Evolutionary conservation across 2,888 invertebrate genomes (phyloP).

Genomic region (Eurytoma californica): DNA sequence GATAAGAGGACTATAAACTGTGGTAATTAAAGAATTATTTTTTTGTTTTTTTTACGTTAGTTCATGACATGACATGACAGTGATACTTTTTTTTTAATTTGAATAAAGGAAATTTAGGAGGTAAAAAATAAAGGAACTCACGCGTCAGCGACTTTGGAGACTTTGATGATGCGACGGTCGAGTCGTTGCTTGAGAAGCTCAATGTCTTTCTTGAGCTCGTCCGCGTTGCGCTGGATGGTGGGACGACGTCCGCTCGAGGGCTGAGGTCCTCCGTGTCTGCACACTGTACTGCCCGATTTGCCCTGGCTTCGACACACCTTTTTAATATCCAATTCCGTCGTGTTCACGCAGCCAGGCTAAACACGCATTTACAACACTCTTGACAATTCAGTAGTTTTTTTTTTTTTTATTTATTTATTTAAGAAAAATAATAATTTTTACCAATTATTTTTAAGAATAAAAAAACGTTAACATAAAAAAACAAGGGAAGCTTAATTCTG

Average conservation of each 20-base stretch:
- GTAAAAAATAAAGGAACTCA: slow-evolving; percentile 76
- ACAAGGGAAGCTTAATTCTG: slow-evolving; percentile 64
- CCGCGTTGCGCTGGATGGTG: slow-evolving; percentile 77
- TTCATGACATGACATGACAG: no score
- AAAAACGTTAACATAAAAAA: neutral
- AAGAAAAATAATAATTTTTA: no score
- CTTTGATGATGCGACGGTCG: slow-evolving; percentile 91
- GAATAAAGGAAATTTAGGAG: neutral
- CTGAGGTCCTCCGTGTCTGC: slow-evolving; percentile 75
- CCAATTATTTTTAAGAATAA: no score
- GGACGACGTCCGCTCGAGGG: slow-evolving; percentile 78
- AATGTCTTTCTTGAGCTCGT: slow-evolving; percentile 83
- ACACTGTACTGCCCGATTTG: neutral
- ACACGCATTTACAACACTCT: neutral
- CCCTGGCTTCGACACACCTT: slow-evolving; percentile 84
- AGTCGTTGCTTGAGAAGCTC: slow-evolving; percentile 85
- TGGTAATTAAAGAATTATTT: no score
- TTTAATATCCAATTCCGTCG: slow-evolving; percentile 98
- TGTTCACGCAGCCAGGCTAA: slow-evolving; percentile 99
- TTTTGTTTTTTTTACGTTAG: no score
- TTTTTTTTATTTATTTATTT: no score
- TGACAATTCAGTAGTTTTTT: no score
- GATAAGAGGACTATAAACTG: no score
- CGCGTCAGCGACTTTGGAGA: slow-evolving; percentile 96
- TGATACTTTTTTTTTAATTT: neutral